A percentile compares a stretch with the other conserved stretches of the same genome.
These are phyloP conservation scores for Podarcis lilfordi DNA, from an alignment of 2,797 vertebrate species.

Conservation along the genomic window DNA sequence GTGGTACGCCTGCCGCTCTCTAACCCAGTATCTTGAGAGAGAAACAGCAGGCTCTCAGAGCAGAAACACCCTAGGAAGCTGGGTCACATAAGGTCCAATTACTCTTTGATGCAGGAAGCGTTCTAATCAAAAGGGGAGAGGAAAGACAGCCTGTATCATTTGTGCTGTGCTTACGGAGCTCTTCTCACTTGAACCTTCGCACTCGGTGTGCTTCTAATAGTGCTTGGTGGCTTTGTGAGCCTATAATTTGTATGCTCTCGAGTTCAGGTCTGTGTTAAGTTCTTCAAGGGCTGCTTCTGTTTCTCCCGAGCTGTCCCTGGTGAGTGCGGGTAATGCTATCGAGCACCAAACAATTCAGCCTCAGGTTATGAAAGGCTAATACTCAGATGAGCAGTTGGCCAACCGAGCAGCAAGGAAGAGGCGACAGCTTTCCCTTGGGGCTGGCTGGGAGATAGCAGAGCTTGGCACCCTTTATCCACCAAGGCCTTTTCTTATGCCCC, in stretches of 20 bases:
- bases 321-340: not conserved
- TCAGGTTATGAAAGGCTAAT: fast-evolving
- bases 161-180: slow-evolving; percentile 22
- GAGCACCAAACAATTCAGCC: not conserved
- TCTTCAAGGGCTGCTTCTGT: slow-evolving; percentile 13
- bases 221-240: not conserved
- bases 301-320: slow-evolving; percentile 25
- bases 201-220: slow-evolving; percentile 28
- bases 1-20: not conserved
- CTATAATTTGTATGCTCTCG: slow-evolving; percentile 18
- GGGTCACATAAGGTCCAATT: slow-evolving; percentile 45
- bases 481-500: not conserved
- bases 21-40: slow-evolving; percentile 30
- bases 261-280: slow-evolving; percentile 23
- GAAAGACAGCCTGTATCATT: slow-evolving; percentile 28
- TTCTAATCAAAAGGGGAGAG: slow-evolving; percentile 22
- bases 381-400: not conserved
- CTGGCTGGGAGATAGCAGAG: not conserved
- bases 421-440: too few species aligned
- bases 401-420: too few species aligned
- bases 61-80: slow-evolving; percentile 30
- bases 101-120: not conserved
- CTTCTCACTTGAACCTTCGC: slow-evolving; percentile 16
- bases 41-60: slow-evolving; percentile 15
- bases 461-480: too few species aligned